Percentiles rank a stretch among this genome's conserved stretches.
phyloP scores from a whole-genome alignment of 2,888 invertebrate genomes.

The Chirona hameri region DNA sequence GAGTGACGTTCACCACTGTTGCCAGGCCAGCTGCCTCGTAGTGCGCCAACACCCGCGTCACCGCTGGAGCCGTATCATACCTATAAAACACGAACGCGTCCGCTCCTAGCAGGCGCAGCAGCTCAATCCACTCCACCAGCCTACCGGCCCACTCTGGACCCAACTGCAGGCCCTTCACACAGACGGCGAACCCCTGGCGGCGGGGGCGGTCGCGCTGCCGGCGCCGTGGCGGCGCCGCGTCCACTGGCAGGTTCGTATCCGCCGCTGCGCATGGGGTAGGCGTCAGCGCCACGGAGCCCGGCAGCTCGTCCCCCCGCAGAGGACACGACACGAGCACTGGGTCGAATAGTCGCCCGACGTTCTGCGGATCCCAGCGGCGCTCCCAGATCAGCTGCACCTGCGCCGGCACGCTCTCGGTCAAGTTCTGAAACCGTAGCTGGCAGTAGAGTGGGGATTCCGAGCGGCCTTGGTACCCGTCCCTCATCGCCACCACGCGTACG shows the following conservation, averaged over 20 bases:
- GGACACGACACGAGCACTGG: slow-evolving; percentile 63
- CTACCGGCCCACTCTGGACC: slow-evolving; percentile 58
- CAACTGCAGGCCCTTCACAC: slow-evolving; percentile 69
- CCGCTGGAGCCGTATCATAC: slow-evolving; percentile 56
- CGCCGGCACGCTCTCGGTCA: slow-evolving; percentile 57
- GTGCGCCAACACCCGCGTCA: slow-evolving; percentile 55
- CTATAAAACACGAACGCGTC: slow-evolving; percentile 63
- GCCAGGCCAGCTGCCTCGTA: slow-evolving; percentile 52
- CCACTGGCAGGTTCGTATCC: slow-evolving; percentile 49
- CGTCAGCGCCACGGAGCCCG: slow-evolving; percentile 53
- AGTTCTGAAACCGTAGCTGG: slow-evolving; percentile 53
- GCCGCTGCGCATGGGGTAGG: slow-evolving; percentile 54
- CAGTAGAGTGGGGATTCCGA: slow-evolving; percentile 51
- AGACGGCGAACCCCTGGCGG: slow-evolving; percentile 52
- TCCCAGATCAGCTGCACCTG: slow-evolving; percentile 56
- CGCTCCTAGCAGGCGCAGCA: slow-evolving; percentile 63
- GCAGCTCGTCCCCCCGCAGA: slow-evolving; percentile 50
- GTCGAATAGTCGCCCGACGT: slow-evolving; percentile 47
- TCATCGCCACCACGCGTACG: slow-evolving; percentile 46
- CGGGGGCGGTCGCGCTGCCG: neutral
- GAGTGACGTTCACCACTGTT: slow-evolving; percentile 52
- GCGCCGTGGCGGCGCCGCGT: slow-evolving; percentile 40
- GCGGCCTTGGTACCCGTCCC: slow-evolving; percentile 46
- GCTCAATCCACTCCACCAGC: slow-evolving; percentile 68
- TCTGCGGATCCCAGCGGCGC: slow-evolving; percentile 56